phyloP scores from a whole-genome alignment of 2,797 vertebrate genomes.

The Babyrousa celebensis region DNA sequence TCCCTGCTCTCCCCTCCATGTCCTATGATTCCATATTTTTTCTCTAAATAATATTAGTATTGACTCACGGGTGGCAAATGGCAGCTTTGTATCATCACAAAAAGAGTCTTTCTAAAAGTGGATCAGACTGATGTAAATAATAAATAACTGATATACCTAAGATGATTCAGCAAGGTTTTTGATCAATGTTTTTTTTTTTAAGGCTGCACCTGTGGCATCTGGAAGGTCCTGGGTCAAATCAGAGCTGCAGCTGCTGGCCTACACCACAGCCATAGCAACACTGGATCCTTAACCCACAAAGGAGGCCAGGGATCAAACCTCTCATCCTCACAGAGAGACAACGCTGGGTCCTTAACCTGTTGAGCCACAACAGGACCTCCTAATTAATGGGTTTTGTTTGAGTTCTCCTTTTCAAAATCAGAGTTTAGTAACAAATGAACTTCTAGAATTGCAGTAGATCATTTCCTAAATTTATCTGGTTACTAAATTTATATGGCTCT shows the following conservation, averaged over 20 bases:
- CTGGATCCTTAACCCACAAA: too few species aligned
- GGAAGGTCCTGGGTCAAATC: too few species aligned
- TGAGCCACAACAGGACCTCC: too few species aligned
- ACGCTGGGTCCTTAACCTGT: too few species aligned
- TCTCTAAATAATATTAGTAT: not conserved
- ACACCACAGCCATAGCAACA: too few species aligned
- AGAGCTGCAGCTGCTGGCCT: too few species aligned
- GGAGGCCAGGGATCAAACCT: too few species aligned
- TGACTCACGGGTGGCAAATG: not conserved
- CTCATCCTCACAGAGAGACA: too few species aligned
- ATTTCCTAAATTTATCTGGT: slow-evolving; percentile 62
- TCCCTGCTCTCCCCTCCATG: not conserved
- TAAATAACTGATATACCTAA: not conserved
- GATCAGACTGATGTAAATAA: not conserved
- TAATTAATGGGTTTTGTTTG: not conserved
- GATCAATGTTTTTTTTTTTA: not conserved
- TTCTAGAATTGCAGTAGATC: slow-evolving; percentile 57
- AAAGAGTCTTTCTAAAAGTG: not conserved
- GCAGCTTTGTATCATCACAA: not conserved
- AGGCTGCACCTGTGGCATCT: too few species aligned
- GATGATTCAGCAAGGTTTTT: slow-evolving; percentile 36
- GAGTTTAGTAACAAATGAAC: slow-evolving; percentile 22
- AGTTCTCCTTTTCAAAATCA: slow-evolving; percentile 56
- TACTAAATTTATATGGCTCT: slow-evolving; percentile 22
- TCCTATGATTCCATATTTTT: not conserved